Conservation (phyloP, 1,140 invertebrate genomes). For the Lepidurus couesii region DNA sequence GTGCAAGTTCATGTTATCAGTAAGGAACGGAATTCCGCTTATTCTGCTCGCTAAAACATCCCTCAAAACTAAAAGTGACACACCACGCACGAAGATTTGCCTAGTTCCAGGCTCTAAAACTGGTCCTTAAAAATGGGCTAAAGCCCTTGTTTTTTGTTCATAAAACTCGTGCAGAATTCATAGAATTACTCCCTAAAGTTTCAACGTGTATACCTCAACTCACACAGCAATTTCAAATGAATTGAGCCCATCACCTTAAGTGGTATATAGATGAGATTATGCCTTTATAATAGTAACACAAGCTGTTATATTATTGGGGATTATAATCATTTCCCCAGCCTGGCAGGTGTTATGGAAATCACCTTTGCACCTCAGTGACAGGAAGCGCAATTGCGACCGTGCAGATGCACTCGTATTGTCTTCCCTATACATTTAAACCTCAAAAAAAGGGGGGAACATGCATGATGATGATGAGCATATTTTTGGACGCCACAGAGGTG, state of each 20-base stretch:
- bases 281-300: no score
- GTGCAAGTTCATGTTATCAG: constrained; percentile 6
- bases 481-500: background rate
- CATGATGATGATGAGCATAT: background rate
- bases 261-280: no score
- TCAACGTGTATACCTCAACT: no score
- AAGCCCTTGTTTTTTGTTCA: no score
- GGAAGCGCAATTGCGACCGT: background rate
- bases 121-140: background rate
- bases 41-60: background rate
- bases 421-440: background rate
- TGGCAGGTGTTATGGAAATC: constrained; percentile 13
- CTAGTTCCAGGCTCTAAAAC: background rate
- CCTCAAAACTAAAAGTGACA: background rate
- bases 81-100: background rate
- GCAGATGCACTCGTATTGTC: constrained; percentile 14
- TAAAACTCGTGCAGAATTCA: background rate
- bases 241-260: no score
- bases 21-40: background rate
- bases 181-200: background rate
- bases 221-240: no score
- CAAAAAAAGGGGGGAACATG: background rate
- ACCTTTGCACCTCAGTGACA: constrained; percentile 9
- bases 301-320: background rate
- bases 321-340: background rate